Percentiles rank a stretch among this genome's conserved stretches.
Evolutionary conservation across 2,797 vertebrate genomes (phyloP).

Genomic region (Odontamblyopus rebecca): DNA sequence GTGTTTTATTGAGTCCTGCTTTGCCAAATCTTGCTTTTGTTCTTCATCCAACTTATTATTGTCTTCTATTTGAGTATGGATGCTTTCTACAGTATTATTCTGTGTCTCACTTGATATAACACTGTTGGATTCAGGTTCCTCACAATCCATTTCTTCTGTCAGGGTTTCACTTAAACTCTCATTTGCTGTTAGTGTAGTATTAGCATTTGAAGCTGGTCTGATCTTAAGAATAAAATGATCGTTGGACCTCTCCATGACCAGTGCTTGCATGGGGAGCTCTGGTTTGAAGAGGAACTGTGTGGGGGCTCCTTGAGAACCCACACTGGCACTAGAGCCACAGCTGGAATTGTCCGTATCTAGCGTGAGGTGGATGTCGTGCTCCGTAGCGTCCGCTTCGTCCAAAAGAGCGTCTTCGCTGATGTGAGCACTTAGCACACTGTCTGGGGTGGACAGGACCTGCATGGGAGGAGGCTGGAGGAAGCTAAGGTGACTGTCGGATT

Average conservation of each 20-base stretch:
- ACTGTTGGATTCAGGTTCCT: constrained; percentile 2
- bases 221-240: constrained; percentile 97
- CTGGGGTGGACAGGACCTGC: constrained; percentile 76
- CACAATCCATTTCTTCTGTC: constrained; percentile 5
- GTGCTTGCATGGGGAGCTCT: constrained; percentile 91
- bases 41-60: not conserved
- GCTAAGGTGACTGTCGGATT: constrained; percentile 94
- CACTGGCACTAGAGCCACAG: constrained; percentile 80
- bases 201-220: constrained; percentile 69
- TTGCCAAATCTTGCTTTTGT: not conserved
- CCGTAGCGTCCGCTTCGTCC: constrained; percentile 90
- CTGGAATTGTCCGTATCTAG: constrained; percentile 95
- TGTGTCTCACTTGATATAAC: not conserved
- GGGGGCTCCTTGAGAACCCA: constrained; percentile 53
- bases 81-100: not conserved
- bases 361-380: constrained; percentile 93
- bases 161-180: constrained; percentile 41
- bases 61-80: not conserved
- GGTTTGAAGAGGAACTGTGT: constrained; percentile 82
- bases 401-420: constrained; percentile 90
- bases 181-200: constrained; percentile 29
- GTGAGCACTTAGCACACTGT: constrained; percentile 88
- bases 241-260: constrained; percentile 95
- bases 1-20: constrained; percentile 8
- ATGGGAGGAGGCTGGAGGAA: constrained; percentile 84